phyloP scores from a whole-genome alignment of 2,113 vertebrate species.

The Python bivittatus region DNA sequence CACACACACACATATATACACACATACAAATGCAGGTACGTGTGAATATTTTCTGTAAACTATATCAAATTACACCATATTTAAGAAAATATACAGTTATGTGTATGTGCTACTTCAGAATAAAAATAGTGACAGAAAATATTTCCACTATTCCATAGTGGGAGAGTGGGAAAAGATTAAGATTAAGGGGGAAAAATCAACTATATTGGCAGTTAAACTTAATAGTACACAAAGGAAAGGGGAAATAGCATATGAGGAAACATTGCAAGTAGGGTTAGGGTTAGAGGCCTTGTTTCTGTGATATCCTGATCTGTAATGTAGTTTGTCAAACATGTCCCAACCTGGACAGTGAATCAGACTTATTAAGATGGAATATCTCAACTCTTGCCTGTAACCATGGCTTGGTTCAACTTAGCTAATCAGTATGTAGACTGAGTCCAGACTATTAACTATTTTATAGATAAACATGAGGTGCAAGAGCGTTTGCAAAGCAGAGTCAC shows the following conservation, averaged over 20 bases:
- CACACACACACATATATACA: background rate
- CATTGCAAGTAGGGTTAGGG: background rate
- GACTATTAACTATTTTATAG: background rate
- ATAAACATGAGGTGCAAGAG: background rate
- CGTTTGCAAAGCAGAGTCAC: background rate
- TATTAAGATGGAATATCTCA: background rate
- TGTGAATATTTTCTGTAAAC: background rate
- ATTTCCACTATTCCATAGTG: background rate
- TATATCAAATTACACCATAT: background rate
- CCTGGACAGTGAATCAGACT: background rate
- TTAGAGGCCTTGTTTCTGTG: background rate
- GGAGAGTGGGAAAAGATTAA: background rate
- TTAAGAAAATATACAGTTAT: background rate
- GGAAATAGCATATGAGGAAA: background rate
- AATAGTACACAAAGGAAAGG: background rate
- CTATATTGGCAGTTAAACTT: background rate
- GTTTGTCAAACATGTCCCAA: background rate
- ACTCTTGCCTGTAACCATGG: background rate
- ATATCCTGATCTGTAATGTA: background rate
- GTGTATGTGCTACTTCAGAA: background rate
- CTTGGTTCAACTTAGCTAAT: background rate
- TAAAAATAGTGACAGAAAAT: background rate
- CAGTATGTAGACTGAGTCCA: background rate
- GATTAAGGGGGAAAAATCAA: background rate
- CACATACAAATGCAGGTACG: background rate